These are phyloP conservation scores for Helostoma temminkii DNA, from an alignment of 2,797 vertebrate species.

Conservation along the genomic window DNA sequence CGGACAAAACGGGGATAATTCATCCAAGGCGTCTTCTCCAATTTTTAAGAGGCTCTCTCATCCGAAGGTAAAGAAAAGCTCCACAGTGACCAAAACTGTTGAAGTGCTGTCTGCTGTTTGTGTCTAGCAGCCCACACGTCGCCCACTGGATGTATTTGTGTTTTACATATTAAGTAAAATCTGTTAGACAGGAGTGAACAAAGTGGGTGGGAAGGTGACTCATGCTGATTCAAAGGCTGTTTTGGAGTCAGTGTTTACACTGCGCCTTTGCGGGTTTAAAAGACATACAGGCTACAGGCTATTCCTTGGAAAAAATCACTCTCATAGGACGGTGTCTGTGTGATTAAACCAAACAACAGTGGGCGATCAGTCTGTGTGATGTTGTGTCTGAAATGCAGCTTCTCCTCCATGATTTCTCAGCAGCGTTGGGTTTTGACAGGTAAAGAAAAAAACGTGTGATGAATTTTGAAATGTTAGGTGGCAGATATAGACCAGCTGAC, in stretches of 20 bases:
- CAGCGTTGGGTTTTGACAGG: slow-evolving; percentile 27
- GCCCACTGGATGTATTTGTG: slow-evolving; percentile 21
- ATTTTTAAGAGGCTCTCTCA: slow-evolving; percentile 26
- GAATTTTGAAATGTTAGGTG: slow-evolving; percentile 19
- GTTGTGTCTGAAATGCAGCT: slow-evolving; percentile 41
- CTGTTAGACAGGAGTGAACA: slow-evolving; percentile 48
- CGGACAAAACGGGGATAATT: slow-evolving; percentile 66
- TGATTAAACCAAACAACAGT: slow-evolving; percentile 30
- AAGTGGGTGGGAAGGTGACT: slow-evolving; percentile 73
- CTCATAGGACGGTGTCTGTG: slow-evolving; percentile 28
- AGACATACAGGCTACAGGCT: slow-evolving; percentile 19
- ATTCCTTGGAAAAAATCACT: slow-evolving; percentile 1
- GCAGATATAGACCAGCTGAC: not conserved
- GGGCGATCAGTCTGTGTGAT: slow-evolving; percentile 34
- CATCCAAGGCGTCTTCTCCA: slow-evolving; percentile 40
- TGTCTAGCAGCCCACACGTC: slow-evolving; percentile 5
- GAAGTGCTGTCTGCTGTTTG: slow-evolving; percentile 27
- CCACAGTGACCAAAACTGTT: slow-evolving; percentile 40
- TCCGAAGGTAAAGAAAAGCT: slow-evolving; percentile 59
- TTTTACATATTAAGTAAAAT: slow-evolving; percentile 33
- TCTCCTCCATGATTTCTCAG: slow-evolving; percentile 22
- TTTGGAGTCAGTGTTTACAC: slow-evolving; percentile 48
- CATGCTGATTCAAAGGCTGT: slow-evolving; percentile 60
- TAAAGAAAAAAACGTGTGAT: slow-evolving; percentile 15
- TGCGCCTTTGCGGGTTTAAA: slow-evolving; percentile 47